Evolutionary conservation across 2,888 invertebrate species (phyloP).

Genomic region (Ophion obscuratus): DNA sequence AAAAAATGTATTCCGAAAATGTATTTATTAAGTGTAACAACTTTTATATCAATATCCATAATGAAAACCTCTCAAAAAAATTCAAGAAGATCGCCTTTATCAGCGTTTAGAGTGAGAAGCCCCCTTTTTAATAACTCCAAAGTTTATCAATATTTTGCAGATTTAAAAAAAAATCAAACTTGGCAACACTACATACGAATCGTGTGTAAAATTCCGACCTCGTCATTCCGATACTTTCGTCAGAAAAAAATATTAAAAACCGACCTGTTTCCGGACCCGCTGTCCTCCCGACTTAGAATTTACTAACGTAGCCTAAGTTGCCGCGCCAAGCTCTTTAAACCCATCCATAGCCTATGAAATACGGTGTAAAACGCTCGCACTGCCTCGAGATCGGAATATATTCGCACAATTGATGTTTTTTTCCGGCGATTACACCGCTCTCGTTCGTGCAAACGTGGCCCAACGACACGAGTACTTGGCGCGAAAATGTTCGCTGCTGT

Average conservation of each 20-base stretch:
- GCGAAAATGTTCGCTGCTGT: too few relatives aligned
- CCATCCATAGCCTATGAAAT: not conserved
- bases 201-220: not conserved
- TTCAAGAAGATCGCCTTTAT: too few relatives aligned
- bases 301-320: not conserved
- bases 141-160: not conserved
- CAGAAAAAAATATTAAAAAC: not conserved
- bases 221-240: not conserved
- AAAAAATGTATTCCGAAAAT: too few relatives aligned
- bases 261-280: not conserved
- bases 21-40: too few relatives aligned
- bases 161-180: not conserved
- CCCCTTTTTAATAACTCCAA: not conserved
- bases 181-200: not conserved
- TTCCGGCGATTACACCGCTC: not conserved
- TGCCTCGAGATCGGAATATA: not conserved
- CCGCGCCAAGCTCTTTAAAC: not conserved
- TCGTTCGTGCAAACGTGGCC: too few relatives aligned
- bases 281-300: not conserved
- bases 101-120: too few relatives aligned
- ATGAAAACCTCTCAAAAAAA: too few relatives aligned
- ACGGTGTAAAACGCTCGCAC: not conserved
- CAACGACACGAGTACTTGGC: too few relatives aligned
- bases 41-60: too few relatives aligned
- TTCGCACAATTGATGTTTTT: not conserved